Conservation (phyloP, 2,888 invertebrate genomes). For the Xestia xanthographa region DNA sequence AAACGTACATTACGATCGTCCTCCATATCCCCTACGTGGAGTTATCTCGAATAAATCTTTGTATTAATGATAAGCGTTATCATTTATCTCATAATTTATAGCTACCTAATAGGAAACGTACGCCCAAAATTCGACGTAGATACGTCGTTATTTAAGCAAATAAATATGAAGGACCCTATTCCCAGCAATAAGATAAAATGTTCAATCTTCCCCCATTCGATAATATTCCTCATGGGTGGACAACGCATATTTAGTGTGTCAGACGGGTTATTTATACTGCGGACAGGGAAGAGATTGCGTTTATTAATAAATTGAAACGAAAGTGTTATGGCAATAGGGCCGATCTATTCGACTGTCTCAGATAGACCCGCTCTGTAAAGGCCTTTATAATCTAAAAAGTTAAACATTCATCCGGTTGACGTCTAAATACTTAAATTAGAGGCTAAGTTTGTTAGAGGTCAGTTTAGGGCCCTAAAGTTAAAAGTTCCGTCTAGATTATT, state of each 20-base stretch:
- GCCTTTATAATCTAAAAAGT: background rate
- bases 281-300: conserved; percentile 1
- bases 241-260: conserved; percentile 35
- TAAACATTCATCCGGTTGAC: conserved; percentile 3
- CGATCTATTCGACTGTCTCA: background rate
- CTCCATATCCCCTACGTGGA: conserved; percentile 59
- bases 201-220: conserved; percentile 37
- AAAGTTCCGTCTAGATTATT: conserved; percentile 50
- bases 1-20: conserved; percentile 63
- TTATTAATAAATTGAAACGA: conserved; percentile 31
- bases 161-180: conserved; percentile 63
- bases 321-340: background rate
- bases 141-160: conserved; percentile 61
- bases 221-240: conserved; percentile 30
- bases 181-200: conserved; percentile 46
- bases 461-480: conserved; percentile 25
- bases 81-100: conserved; percentile 71
- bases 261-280: conserved; percentile 23
- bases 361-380: background rate
- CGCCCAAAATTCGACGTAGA: conserved; percentile 50
- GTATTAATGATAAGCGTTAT: conserved; percentile 69
- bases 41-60: conserved; percentile 66
- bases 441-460: conserved; percentile 21
- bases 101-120: conserved; percentile 58
- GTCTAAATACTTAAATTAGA: conserved; percentile 32